Percentiles rank a stretch among this genome's conserved stretches.
These are phyloP conservation scores for Cyphomyrus discorhynchus DNA, from an alignment of 2,113 vertebrate genomes.

Conservation along the genomic window DNA sequence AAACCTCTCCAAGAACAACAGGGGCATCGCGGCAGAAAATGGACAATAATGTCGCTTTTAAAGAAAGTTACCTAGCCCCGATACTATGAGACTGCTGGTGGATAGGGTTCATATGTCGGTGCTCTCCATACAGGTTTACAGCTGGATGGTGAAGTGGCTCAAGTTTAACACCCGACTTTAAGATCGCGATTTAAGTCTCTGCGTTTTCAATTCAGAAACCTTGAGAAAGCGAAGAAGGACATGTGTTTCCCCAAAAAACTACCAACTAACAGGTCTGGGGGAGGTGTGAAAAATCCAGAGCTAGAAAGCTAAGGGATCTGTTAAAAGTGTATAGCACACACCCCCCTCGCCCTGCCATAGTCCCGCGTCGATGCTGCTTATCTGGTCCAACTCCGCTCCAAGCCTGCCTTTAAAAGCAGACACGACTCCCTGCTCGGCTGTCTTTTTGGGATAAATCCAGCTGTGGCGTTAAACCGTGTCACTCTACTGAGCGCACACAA, in stretches of 20 bases:
- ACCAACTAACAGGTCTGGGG: not conserved
- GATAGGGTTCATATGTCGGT: not conserved
- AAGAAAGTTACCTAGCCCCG: not conserved
- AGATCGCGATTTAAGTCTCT: not conserved
- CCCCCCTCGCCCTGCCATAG: not conserved
- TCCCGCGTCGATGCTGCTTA: not conserved
- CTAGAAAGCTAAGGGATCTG: not conserved
- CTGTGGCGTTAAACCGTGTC: not conserved
- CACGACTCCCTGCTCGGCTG: not conserved
- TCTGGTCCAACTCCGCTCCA: not conserved
- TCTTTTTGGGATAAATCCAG: not conserved
- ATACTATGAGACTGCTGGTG: not conserved
- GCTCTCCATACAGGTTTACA: not conserved
- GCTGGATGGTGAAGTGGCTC: not conserved
- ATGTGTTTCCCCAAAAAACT: not conserved
- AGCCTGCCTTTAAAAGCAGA: not conserved
- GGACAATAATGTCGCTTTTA: not conserved
- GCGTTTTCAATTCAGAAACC: not conserved
- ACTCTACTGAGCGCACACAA: not conserved
- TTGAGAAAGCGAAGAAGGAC: not conserved
- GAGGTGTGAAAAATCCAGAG: not conserved
- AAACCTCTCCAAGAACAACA: conserved; percentile 88
- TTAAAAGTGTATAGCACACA: not conserved
- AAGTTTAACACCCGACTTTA: not conserved
- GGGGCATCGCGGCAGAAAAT: conserved; percentile 66